Conservation (phyloP, 2,113 vertebrate species). For the Podiceps cristatus region DNA sequence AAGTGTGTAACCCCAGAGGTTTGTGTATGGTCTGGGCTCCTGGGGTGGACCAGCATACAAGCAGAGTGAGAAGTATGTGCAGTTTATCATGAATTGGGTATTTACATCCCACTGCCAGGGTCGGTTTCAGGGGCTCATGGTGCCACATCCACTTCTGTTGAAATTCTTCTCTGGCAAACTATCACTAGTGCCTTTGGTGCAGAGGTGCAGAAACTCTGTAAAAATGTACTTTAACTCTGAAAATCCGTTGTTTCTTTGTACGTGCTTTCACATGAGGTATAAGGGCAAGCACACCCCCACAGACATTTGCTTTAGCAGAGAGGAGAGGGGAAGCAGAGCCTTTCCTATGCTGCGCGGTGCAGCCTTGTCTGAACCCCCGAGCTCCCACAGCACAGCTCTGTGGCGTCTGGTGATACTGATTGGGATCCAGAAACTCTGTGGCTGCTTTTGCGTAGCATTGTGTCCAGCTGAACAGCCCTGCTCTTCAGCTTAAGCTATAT, state of each 20-base stretch:
- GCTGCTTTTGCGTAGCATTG: background rate
- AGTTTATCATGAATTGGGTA: background rate
- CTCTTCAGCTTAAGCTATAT: background rate
- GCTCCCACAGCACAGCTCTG: background rate
- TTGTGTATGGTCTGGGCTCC: background rate
- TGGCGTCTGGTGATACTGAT: background rate
- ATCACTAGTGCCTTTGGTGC: background rate
- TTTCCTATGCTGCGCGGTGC: accelerated
- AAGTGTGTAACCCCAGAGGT: background rate
- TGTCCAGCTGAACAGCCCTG: background rate
- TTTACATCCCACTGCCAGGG: background rate
- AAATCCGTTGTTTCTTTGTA: background rate
- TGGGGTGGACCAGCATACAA: background rate
- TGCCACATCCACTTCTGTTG: background rate
- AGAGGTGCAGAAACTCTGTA: background rate
- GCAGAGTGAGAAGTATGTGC: background rate
- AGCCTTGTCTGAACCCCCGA: background rate
- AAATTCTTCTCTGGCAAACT: background rate
- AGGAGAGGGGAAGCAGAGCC: background rate
- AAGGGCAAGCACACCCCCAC: accelerated
- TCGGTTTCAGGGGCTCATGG: background rate
- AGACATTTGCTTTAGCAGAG: background rate
- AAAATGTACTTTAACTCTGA: background rate
- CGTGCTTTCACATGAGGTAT: background rate
- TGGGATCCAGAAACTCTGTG: background rate